A percentile compares a stretch with the other conserved stretches of the same genome.
phyloP scores from a whole-genome alignment of 2,113 vertebrate species.

The rabbit (Oryctolagus cuniculus) region DNA sequence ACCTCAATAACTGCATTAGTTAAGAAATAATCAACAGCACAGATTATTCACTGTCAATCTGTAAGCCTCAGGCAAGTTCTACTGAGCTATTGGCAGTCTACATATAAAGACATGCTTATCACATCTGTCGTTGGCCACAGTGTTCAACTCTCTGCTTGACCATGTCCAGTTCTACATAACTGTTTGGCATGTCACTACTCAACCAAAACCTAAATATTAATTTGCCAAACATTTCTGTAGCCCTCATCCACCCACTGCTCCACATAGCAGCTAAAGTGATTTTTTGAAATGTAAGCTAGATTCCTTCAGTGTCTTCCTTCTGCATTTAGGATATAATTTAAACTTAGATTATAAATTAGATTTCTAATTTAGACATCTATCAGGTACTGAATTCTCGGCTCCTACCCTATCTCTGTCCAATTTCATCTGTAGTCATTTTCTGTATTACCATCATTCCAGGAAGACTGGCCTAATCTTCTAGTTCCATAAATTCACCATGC shows the following conservation, averaged over 20 bases:
- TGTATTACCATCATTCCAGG: background rate
- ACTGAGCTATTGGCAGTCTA: background rate
- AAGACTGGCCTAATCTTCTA: background rate
- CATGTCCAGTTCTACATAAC: background rate
- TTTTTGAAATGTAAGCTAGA: constrained; percentile 37
- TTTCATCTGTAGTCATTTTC: constrained; percentile 18
- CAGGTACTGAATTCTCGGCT: background rate
- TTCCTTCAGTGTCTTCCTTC: background rate
- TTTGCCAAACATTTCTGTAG: background rate
- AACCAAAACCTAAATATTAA: background rate
- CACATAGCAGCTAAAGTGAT: background rate
- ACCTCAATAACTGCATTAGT: background rate
- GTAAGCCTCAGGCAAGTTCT: background rate
- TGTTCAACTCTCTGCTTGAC: constrained; percentile 1
- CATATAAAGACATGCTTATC: background rate
- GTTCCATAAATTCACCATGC: constrained; percentile 8
- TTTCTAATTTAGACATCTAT: background rate
- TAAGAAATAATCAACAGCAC: constrained; percentile 1
- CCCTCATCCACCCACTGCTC: background rate
- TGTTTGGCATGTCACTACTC: background rate
- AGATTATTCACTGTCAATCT: background rate
- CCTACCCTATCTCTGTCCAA: background rate
- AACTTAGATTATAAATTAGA: background rate
- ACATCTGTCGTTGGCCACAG: background rate
- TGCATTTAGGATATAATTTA: constrained; percentile 4